These are phyloP conservation scores for Perdita meconis DNA, from an alignment of 2,888 invertebrate species.

Conservation along the genomic window DNA sequence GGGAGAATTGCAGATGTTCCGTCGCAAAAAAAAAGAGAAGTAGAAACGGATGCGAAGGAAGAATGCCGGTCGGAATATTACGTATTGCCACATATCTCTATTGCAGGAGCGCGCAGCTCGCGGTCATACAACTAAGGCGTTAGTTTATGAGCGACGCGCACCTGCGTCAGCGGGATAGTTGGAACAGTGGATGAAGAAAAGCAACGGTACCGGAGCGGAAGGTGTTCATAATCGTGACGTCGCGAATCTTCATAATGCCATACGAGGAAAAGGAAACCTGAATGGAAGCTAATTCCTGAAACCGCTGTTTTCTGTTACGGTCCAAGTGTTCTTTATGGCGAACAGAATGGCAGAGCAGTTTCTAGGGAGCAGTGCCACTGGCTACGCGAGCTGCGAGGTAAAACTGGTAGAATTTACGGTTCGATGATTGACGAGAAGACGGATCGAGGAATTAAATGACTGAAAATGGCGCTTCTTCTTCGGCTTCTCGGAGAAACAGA, in stretches of 20 bases:
- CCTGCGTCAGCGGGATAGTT: constrained; percentile 41
- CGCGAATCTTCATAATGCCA: constrained; percentile 83
- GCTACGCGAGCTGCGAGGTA: constrained; percentile 23
- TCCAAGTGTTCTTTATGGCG: constrained; percentile 75
- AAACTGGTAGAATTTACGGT: constrained; percentile 38
- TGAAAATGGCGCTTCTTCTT: constrained; percentile 1
- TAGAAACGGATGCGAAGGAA: constrained; percentile 26
- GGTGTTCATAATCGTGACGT: constrained; percentile 80
- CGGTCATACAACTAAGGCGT: constrained; percentile 43
- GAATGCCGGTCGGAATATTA: constrained; percentile 38
- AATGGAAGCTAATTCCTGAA: constrained; percentile 74
- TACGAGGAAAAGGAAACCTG: constrained; percentile 80
- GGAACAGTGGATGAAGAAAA: constrained; percentile 51
- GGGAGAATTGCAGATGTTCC: constrained; percentile 8
- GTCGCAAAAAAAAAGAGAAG: constrained; percentile 7
- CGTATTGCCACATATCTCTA: constrained; percentile 44
- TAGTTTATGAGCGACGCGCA: constrained; percentile 57
- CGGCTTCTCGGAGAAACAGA: neutral
- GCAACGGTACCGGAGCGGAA: constrained; percentile 66
- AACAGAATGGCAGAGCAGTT: constrained; percentile 69
- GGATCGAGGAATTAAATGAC: constrained; percentile 14
- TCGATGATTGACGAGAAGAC: constrained; percentile 38
- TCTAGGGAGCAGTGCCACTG: constrained; percentile 28
- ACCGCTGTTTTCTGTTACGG: constrained; percentile 78
- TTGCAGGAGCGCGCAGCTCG: constrained; percentile 38